These are phyloP conservation scores for Triplophysa bombifrons DNA, from an alignment of 2,797 vertebrate genomes.

Conservation along the genomic window DNA sequence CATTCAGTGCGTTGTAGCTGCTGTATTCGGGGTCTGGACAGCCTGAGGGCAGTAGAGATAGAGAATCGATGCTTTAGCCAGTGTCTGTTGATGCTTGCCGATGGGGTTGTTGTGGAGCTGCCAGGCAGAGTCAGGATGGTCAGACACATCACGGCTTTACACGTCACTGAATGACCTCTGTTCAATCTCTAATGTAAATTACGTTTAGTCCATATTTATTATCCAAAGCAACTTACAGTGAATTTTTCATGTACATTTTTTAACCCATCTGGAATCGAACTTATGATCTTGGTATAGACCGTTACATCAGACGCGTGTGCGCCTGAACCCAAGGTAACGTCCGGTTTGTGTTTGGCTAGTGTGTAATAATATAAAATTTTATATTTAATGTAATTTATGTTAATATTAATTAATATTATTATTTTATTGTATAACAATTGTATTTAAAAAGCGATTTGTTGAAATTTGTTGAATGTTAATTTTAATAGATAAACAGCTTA, in stretches of 20 bases:
- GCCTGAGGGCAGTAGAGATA: constrained; percentile 53
- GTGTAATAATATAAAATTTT: too few relatives aligned
- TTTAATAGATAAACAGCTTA: too few relatives aligned
- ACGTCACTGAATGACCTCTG: not conserved
- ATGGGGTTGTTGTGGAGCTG: constrained; percentile 47
- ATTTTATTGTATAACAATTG: too few relatives aligned
- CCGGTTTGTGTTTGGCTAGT: too few relatives aligned
- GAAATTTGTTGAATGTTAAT: too few relatives aligned
- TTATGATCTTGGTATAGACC: too few relatives aligned
- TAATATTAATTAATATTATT: too few relatives aligned
- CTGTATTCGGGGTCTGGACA: constrained; percentile 16
- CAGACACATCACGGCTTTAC: constrained; percentile 46
- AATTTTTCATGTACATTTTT: not conserved
- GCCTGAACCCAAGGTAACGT: too few relatives aligned
- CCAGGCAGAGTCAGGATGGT: constrained; percentile 51
- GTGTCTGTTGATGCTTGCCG: constrained; percentile 58
- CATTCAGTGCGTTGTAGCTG: constrained; percentile 34
- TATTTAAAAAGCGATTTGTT: too few relatives aligned
- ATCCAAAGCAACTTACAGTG: not conserved
- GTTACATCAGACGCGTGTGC: too few relatives aligned
- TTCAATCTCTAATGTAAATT: constrained; percentile 16
- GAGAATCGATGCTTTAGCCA: constrained; percentile 59
- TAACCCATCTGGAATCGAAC: not conserved
- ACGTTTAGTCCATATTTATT: too few relatives aligned
- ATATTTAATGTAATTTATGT: too few relatives aligned